phyloP scores from a whole-genome alignment of 2,113 vertebrate species.

The Cyanoliseus patagonus region DNA sequence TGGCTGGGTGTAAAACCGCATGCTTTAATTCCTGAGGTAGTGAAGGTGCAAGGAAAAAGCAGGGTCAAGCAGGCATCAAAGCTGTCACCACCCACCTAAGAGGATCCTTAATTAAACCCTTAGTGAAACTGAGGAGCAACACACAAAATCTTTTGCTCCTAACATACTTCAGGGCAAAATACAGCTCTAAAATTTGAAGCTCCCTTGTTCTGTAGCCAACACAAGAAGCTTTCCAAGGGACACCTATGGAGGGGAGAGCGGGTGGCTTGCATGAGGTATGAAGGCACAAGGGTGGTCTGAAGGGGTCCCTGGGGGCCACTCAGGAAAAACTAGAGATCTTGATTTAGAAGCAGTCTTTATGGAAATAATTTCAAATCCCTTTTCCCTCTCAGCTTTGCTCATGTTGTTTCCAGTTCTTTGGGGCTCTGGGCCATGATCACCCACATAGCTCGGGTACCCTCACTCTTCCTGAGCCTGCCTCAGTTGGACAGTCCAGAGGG shows the following conservation, averaged over 20 bases:
- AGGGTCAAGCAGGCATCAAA: background rate
- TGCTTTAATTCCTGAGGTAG: background rate
- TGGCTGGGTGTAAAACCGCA: accelerated
- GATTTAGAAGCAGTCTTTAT: background rate
- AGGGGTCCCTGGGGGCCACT: background rate
- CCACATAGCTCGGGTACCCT: background rate
- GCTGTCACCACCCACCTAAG: too few relatives aligned
- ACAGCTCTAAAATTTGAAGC: background rate
- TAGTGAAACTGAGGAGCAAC: background rate
- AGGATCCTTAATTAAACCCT: background rate
- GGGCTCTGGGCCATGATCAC: background rate
- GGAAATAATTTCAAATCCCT: background rate
- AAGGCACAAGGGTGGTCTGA: background rate
- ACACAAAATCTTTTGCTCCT: background rate
- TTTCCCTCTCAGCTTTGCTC: background rate
- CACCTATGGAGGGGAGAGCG: background rate
- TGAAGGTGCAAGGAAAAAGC: background rate
- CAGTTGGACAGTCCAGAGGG: background rate
- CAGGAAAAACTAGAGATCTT: background rate
- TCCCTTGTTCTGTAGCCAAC: background rate
- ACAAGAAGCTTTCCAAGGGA: background rate
- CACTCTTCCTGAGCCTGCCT: background rate
- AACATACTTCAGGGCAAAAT: background rate
- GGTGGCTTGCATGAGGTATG: background rate
- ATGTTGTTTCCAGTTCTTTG: background rate